phyloP scores from a whole-genome alignment of 1,140 invertebrate species.

The Bombus waltoni region DNA sequence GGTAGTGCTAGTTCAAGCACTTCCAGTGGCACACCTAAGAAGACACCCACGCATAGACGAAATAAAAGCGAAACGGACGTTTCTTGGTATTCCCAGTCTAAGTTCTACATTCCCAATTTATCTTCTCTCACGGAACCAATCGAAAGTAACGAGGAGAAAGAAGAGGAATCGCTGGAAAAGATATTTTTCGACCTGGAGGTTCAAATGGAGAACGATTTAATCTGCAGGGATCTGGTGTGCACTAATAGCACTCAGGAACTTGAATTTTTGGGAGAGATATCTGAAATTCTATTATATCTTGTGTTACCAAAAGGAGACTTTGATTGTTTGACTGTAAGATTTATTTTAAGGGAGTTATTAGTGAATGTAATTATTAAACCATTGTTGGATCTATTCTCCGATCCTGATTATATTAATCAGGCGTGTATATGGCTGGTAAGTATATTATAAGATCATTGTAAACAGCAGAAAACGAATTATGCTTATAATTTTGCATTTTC shows the following conservation, averaged over 20 bases:
- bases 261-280: slow-evolving; percentile 92
- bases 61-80: slow-evolving; percentile 90
- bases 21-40: slow-evolving; percentile 81
- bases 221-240: slow-evolving; percentile 87
- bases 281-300: slow-evolving; percentile 93
- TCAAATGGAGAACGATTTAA: slow-evolving; percentile 91
- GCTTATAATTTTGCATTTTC: slow-evolving; percentile 69
- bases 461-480: neutral
- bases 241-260: slow-evolving; percentile 85
- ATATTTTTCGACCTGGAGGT: slow-evolving; percentile 95
- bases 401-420: slow-evolving; percentile 98
- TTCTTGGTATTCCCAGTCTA: slow-evolving; percentile 84
- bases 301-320: slow-evolving; percentile 93
- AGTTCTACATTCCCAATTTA: slow-evolving; percentile 81
- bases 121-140: slow-evolving; percentile 78
- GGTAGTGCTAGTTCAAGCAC: slow-evolving; percentile 79
- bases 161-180: slow-evolving; percentile 85
- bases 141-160: slow-evolving; percentile 69
- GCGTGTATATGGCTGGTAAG: slow-evolving; percentile 94
- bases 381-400: slow-evolving; percentile 91
- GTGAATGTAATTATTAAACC: slow-evolving; percentile 91
- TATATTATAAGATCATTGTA: slow-evolving; percentile 52
- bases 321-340: slow-evolving; percentile 90
- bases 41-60: slow-evolving; percentile 84
- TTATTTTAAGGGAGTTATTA: slow-evolving; percentile 91